phyloP scores from a whole-genome alignment of 2,888 invertebrate genomes.

The Sphaeridia pumilis region DNA sequence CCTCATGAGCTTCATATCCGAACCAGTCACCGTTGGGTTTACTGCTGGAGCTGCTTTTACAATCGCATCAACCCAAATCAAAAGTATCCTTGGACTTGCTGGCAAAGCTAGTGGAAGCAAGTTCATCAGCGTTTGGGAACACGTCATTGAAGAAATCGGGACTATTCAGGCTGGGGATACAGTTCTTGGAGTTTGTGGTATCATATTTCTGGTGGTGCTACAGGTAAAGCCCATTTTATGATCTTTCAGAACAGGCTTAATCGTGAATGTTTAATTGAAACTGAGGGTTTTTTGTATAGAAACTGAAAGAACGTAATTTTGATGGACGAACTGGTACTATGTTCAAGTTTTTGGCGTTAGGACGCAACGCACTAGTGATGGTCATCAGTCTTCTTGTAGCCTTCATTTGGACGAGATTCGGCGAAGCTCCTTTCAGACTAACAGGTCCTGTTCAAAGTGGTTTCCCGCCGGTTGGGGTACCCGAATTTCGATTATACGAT shows the following conservation, averaged over 20 bases:
- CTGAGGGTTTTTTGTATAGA: conserved; percentile 3
- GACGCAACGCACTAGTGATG: conserved; percentile 72
- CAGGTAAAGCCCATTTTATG: conserved; percentile 15
- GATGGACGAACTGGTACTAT: conserved; percentile 41
- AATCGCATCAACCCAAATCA: conserved; percentile 68
- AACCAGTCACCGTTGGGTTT: conserved; percentile 72
- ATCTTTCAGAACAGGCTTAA: background rate
- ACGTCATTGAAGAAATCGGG: conserved; percentile 20
- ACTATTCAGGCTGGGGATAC: conserved; percentile 20
- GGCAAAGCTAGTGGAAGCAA: conserved; percentile 20
- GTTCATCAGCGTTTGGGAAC: conserved; percentile 25
- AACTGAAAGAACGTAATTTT: conserved; percentile 5
- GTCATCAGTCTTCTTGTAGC: conserved; percentile 52
- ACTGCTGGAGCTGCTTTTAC: conserved; percentile 74
- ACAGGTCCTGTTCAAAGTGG: conserved; percentile 47
- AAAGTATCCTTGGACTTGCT: conserved; percentile 52
- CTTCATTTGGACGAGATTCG: conserved; percentile 42
- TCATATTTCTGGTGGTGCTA: conserved; percentile 54
- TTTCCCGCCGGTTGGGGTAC: conserved; percentile 54
- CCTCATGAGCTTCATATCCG: conserved; percentile 69
- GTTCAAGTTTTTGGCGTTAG: conserved; percentile 60
- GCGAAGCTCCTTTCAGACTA: conserved; percentile 56
- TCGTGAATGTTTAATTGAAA: background rate
- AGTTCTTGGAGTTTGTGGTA: conserved; percentile 47
- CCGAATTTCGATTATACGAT: conserved; percentile 54